Base-by-base conservation (phyloP, 2,888 invertebrate genomes). In the Halictus quadricinctus region DNA sequence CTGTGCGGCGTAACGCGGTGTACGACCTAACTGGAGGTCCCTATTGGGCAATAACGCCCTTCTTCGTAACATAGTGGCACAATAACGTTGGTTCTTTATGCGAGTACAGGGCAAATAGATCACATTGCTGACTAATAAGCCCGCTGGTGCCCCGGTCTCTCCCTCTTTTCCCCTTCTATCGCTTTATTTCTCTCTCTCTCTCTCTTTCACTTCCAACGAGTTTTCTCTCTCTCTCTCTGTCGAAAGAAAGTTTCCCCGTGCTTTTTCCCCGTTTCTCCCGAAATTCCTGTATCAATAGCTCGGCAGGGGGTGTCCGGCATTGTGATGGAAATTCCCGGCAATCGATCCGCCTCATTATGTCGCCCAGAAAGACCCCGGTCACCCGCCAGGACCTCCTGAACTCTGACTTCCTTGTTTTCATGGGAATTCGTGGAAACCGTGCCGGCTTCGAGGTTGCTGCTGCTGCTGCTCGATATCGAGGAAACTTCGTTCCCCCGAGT, bases 111-210 rank as follows among this genome's bases (percentile, higher is more conserved):
- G 93, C 94, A 94, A 94, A 94, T 94, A 94, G 94, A 94, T 94
- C 94, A 94, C 94, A 93, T 94, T 92, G 93, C 94, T 91, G 92
- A 93, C 94, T 94, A 94, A 94, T 94, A 94, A 94, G 94, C 92
- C 92, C 92, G 91, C 91, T 92, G 93, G 92, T 93, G 91, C 88
- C 90, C 88, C 90, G 88, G 88, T 83, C 86, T 76, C 81, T 46
- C 83, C 29, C 36, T 36, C 36, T 69, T 12, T 69, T 21, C 43
- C 69, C 21, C 69, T 10, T 72, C 75, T 75, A 29, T 21, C 43
- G 41, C 15, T 74, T 80, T 18, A 18, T 80, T 73, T 13, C 50
- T 73, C 43, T 41, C 66, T 70, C 75, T 43, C 64, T 41, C 69
- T 43, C 58, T 43, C 66, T 89, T 88, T 85, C 87, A 6, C 21